Base-by-base conservation (phyloP, 2,797 vertebrate species). In the Acrocephalus scirpaceus region DNA sequence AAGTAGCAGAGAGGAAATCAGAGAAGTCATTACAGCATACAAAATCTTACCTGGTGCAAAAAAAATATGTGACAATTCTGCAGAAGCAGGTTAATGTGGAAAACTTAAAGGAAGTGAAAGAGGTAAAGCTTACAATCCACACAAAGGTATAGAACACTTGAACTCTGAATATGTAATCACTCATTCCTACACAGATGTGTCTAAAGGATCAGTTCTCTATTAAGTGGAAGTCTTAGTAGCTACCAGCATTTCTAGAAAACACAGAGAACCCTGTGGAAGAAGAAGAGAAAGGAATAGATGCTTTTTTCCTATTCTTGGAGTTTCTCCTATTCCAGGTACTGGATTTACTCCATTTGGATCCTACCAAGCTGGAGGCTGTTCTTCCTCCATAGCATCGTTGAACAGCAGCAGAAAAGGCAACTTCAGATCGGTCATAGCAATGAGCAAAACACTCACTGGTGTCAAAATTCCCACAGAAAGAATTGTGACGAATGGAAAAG, bases 1-100 rank as follows among this genome's bases (percentile, higher is more conserved):
- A 98, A 83, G 97, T 98, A 8, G 98, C 98, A 2, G 98, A 98
- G 67, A 98, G 98, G 97, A 97, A 94, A 93, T 96, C 80, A 91
- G 88, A 76, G 74, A 94, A 89, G 45, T 98, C 40, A 78, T 60
- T 54, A 84, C 96, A 83, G 92, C 85, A 25, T 95, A 87, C 30
- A 66, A 80, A 42, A 30, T 95, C 80, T 91, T 97, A 90, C 92
- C 94, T 62, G 91, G 80, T 91, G 50, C 86, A 29, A 57, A 82
- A 93, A n/a, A 97, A 82, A 14, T 84, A 36, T 93, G 79, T 47
- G 81, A 93, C 45, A 92, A 61, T 78, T 88, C 81, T 78, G 69
- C 47, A 88, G 71, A 61, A 84, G 66, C 60, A 48, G 20, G 2
- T 48, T 60, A 70, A 90, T 88, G 36, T 74, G 80, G 42, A 70